phyloP scores from a whole-genome alignment of 2,888 invertebrate genomes.

The Coleophora deauratella region DNA sequence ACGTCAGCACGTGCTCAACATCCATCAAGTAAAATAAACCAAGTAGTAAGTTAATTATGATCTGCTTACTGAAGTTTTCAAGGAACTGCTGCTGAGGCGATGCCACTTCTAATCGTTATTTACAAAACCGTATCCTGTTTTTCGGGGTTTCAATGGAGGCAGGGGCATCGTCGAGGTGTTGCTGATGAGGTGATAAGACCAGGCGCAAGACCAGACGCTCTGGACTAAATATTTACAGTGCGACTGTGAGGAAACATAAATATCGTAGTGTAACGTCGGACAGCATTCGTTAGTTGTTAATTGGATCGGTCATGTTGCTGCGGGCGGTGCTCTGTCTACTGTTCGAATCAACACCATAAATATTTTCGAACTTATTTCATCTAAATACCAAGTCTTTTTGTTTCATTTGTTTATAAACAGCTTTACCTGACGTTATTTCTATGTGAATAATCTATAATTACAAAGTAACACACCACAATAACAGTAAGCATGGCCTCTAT shows the following conservation, averaged over 20 bases:
- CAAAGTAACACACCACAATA: constrained; percentile 14
- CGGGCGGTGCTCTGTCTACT: constrained; percentile 25
- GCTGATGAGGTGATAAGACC: constrained; percentile 56
- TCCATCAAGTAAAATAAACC: constrained; percentile 29
- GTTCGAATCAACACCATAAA: constrained; percentile 5
- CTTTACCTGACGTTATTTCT: too few species aligned
- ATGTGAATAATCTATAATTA: too few species aligned
- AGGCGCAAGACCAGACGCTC: constrained; percentile 53
- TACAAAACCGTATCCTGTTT: constrained; percentile 50
- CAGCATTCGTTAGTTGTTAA: constrained; percentile 62
- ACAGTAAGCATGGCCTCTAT: constrained; percentile 11
- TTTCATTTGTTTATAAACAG: too few species aligned
- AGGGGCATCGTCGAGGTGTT: constrained; percentile 28
- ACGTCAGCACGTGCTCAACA: constrained; percentile 36
- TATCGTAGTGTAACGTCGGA: constrained; percentile 52
- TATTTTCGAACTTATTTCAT: too few species aligned
- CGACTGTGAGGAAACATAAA: constrained; percentile 65
- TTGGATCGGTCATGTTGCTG: constrained; percentile 61
- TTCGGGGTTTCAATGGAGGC: constrained; percentile 31
- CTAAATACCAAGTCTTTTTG: too few species aligned
- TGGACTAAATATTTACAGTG: constrained; percentile 67
- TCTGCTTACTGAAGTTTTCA: constrained; percentile 41
- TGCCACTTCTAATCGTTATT: constrained; percentile 54
- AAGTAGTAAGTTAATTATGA: constrained; percentile 45
- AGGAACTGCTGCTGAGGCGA: constrained; percentile 30